Base-by-base conservation (phyloP, 2,888 invertebrate species). In the Tortricodes alternella region DNA sequence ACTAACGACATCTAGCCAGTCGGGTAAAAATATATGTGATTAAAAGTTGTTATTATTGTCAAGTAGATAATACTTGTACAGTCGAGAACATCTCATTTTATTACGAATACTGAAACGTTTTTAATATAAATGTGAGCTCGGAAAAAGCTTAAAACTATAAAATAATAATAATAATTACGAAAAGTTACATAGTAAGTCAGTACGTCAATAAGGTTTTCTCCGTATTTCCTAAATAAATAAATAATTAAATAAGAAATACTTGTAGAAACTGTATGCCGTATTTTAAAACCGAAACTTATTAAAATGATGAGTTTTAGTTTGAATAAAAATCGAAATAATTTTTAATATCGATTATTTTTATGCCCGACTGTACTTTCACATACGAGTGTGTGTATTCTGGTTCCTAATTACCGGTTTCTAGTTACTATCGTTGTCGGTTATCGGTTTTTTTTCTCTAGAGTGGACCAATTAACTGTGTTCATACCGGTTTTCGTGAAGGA, bases 341-440 rank as follows among this genome's bases (percentile, higher is more conserved):
- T n/a, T n/a, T n/a, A n/a, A n/a, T 21, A 21, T 4, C 21, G 11
- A 0, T 3, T 1, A 27, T 27, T 29, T n/a, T 29, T 11, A 29
- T 4, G 11, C n/a, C 1, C 6, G 37, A 50, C 50, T 56, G 48
- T 55, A 49, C 56, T 11, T 11, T 9, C 27, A 19, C 27, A 37
- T 43, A 29, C 13, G 35, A 37, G 43, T 43, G 35, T 46, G 46
- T 29, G 48, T 19, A 43, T 27, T 15, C 44, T n/a, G 44, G 44
- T 32, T 43, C 55, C 43, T 56, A 49, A 56, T 56, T 50, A 56
- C 56, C 44, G 44, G 56, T 56, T 50, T 23, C 56, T 56, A 50
- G 49, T 50, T 37, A 29, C 49, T 43, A 50, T 49, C 53, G 19
- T 37, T 18, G 27, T n/a, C 32, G 16, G 43, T 56, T 52, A 44